Base-by-base conservation (phyloP, 2,797 vertebrate species). In the Mormyrus hasselquistii region DNA sequence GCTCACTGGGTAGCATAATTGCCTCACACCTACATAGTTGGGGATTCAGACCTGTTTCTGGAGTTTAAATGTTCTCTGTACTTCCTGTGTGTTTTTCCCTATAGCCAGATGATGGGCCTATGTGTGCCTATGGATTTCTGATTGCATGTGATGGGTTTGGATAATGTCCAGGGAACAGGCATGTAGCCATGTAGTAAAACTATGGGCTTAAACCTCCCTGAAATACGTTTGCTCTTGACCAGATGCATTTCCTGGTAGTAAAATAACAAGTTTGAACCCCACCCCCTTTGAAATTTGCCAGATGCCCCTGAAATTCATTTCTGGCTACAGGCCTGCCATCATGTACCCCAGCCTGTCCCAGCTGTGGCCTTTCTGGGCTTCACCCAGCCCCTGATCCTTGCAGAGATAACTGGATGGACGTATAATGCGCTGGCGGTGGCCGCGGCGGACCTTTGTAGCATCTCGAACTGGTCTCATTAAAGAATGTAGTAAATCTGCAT, bases 11-110 rank as follows among this genome's bases (percentile, higher is more conserved):
- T 47, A 22, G 47, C 59, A 50, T 10, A 7, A 41, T 22, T 55
- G 53, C 86, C 29, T 89, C 84, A 89, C 50, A 69, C 59, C 57
- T 59, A 2, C 83, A 44, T 76, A 49, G 47, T 41, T 84, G 88
- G 69, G 57, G 44, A 53, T n/a, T 62, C 50, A 53, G 6, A 55
- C 34, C 25, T 29, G 9, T 25, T 22, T 69, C 3, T 41, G 8
- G 1, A 38, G 29, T 41, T 76, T 16, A 29, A 14, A 19, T 16
- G 4, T 76, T 76, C 34, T 38, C 69, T 12, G 3, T 34, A 73
- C 9, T 34, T 73, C 14, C 10, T 0, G 29, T 38, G 29, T 10
- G 25, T 73, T 73, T 14, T 12, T 16, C 38, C 65, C 29, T 73
- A 16, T 6, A 73, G 65, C 34, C 29, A 4, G 34, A 5, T 34